Conservation (phyloP, 2,113 vertebrate species). For the Hypanus sabinus region DNA sequence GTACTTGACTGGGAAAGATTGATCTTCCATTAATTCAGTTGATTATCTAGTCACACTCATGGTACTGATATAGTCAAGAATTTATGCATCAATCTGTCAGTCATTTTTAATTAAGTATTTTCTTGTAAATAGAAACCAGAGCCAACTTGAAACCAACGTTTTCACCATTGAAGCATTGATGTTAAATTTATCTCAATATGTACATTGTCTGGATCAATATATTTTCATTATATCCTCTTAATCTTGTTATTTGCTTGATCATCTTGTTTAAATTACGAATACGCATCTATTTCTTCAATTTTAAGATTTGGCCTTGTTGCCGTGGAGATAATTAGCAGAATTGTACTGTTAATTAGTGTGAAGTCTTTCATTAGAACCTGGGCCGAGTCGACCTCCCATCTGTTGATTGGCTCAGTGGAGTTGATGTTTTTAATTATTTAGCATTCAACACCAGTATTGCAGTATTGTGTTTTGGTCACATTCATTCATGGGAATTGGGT, state of each 20-base stretch:
- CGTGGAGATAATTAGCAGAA: slow-evolving; percentile 37
- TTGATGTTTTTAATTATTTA: slow-evolving; percentile 34
- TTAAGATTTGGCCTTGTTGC: slow-evolving; percentile 22
- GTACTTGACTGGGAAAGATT: background rate
- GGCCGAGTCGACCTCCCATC: slow-evolving; percentile 30
- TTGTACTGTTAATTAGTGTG: slow-evolving; percentile 37
- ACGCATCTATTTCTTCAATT: slow-evolving; percentile 35
- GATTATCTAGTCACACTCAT: background rate
- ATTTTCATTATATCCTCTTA: background rate
- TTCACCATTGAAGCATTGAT: background rate
- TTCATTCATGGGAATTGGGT: slow-evolving; percentile 30
- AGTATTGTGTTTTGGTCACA: slow-evolving; percentile 28
- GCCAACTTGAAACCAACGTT: background rate
- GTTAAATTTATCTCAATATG: background rate
- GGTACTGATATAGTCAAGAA: background rate
- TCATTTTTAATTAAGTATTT: background rate
- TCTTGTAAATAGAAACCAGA: background rate
- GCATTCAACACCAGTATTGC: slow-evolving; percentile 11
- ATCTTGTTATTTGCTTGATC: slow-evolving; percentile 13
- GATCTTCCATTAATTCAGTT: background rate
- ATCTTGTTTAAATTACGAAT: slow-evolving; percentile 20
- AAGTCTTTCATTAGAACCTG: slow-evolving; percentile 37
- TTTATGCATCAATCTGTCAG: background rate
- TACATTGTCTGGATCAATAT: background rate
- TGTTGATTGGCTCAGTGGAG: slow-evolving; percentile 37